phyloP scores from a whole-genome alignment of 1,140 invertebrate genomes.

The Pararge aegeria region DNA sequence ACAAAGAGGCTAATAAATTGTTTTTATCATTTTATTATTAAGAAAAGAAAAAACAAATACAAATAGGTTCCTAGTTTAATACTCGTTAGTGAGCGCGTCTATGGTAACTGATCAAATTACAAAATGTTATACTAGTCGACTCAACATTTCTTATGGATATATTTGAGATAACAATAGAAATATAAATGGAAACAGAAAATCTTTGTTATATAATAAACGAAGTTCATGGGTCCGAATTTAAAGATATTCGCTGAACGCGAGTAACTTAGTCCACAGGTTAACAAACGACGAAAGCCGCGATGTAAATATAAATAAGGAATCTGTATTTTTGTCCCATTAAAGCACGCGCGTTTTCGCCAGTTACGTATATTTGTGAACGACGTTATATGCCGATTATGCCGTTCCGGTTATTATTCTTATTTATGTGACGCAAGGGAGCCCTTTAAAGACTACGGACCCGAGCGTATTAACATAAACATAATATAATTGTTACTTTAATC shows the following conservation, averaged over 20 bases:
- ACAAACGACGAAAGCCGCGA: constrained; percentile 8
- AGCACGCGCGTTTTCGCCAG: constrained; percentile 10
- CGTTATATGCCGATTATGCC: constrained; percentile 4
- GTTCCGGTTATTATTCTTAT: not conserved
- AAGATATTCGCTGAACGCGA: not conserved
- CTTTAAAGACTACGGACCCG: not conserved
- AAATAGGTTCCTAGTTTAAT: no score
- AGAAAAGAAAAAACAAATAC: no score
- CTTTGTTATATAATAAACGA: no score
- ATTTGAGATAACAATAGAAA: no score
- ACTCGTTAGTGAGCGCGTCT: no score
- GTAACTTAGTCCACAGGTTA: not conserved
- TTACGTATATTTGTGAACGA: constrained; percentile 3
- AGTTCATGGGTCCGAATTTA: no score
- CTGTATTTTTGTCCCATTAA: constrained; percentile 25
- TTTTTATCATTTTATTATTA: no score
- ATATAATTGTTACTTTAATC: not conserved
- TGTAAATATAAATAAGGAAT: constrained; percentile 28
- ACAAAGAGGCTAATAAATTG: no score
- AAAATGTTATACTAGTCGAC: no score
- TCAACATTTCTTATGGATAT: no score
- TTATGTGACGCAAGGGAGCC: not conserved
- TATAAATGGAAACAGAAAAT: no score
- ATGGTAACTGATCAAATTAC: no score
- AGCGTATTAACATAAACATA: not conserved